phyloP scores from a whole-genome alignment of 2,888 invertebrate genomes.

The Nomada fabriciana region DNA sequence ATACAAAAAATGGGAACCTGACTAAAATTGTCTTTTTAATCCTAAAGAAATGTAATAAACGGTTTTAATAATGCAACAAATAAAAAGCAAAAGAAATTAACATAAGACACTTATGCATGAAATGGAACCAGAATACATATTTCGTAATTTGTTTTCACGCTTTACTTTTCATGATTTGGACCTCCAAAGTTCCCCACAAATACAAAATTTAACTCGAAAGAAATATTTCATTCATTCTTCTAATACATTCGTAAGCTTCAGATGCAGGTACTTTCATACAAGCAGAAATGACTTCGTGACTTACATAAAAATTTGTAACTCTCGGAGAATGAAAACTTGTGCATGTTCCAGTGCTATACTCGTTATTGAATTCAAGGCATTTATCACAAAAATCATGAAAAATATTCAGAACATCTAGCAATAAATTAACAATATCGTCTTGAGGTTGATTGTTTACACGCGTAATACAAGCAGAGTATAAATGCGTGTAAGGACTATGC shows the following conservation, averaged over 20 bases:
- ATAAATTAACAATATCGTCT: slow-evolving; percentile 13
- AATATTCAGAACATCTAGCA: slow-evolving; percentile 44
- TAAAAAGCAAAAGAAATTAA: too few relatives aligned
- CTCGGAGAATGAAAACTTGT: slow-evolving; percentile 17
- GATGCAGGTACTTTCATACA: slow-evolving; percentile 47
- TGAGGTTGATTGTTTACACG: slow-evolving; percentile 42
- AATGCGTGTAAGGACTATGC: slow-evolving; percentile 44
- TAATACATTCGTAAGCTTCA: slow-evolving; percentile 52
- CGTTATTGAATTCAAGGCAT: slow-evolving; percentile 19
- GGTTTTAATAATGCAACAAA: too few relatives aligned
- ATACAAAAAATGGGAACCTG: too few relatives aligned
- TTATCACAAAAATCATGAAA: slow-evolving; percentile 62
- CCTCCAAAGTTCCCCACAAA: neutral
- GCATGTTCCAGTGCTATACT: neutral
- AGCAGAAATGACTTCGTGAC: slow-evolving; percentile 55
- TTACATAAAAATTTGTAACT: slow-evolving; percentile 24
- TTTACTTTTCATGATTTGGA: neutral
- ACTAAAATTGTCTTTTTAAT: too few relatives aligned
- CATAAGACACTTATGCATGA: neutral
- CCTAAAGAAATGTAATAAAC: too few relatives aligned
- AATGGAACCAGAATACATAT: neutral
- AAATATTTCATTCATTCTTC: slow-evolving; percentile 52
- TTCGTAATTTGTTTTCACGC: neutral
- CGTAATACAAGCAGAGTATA: slow-evolving; percentile 49
- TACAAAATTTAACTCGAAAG: slow-evolving; percentile 16